Evolutionary conservation across 2,113 vertebrate genomes (phyloP).

Genomic region (Siphamia tubifer): DNA sequence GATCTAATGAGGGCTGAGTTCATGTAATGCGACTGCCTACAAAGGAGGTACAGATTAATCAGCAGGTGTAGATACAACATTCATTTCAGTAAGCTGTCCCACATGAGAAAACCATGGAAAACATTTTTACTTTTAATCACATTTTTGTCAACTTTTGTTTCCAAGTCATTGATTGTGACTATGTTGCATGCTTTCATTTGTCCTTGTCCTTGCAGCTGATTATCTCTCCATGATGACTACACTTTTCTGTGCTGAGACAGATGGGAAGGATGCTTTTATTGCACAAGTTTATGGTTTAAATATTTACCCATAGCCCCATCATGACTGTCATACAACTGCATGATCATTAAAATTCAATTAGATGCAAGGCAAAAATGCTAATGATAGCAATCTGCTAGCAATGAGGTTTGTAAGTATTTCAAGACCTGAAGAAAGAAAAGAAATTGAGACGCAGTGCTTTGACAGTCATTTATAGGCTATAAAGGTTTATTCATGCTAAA

Average conservation of each 20-base stretch:
- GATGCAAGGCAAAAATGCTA: slow-evolving; percentile 37
- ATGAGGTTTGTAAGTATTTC: neutral
- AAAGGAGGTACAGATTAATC: slow-evolving; percentile 10
- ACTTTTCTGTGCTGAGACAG: neutral
- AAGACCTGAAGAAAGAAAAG: neutral
- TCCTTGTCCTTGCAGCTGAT: neutral
- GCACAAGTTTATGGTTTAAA: slow-evolving; percentile 4
- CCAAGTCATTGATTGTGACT: too few relatives aligned
- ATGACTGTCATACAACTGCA: slow-evolving; percentile 18
- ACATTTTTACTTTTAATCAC: neutral
- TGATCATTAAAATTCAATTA: slow-evolving; percentile 42
- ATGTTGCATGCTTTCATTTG: neutral
- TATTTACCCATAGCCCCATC: slow-evolving; percentile 26
- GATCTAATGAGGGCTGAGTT: slow-evolving; percentile 1
- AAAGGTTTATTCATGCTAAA: neutral
- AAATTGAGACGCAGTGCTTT: neutral
- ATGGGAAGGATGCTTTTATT: slow-evolving; percentile 10
- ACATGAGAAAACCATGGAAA: neutral
- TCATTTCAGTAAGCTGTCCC: neutral
- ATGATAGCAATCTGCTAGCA: slow-evolving; percentile 16
- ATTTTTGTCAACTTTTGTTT: neutral
- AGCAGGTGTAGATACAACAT: neutral
- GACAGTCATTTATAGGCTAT: neutral
- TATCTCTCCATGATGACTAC: neutral
- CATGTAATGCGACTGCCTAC: neutral